phyloP scores from a whole-genome alignment of 2,888 invertebrate species.

The Bembecia ichneumoniformis region DNA sequence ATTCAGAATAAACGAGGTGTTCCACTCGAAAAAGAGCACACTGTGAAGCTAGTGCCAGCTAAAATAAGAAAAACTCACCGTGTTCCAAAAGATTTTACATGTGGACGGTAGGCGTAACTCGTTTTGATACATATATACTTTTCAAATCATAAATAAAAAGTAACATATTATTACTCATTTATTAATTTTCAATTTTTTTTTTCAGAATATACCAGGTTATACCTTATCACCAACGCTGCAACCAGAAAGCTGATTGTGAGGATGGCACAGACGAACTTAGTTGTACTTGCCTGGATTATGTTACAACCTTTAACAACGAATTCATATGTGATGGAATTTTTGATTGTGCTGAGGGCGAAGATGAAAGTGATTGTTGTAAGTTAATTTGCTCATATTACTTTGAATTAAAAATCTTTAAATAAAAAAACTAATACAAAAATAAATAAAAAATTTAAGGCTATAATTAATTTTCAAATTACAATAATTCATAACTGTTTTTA shows the following conservation, averaged over 20 bases:
- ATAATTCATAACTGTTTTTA: too few species aligned
- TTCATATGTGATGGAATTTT: constrained; percentile 82
- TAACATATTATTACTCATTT: too few species aligned
- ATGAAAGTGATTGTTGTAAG: constrained; percentile 82
- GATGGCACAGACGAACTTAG: constrained; percentile 84
- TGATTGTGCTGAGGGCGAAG: constrained; percentile 82
- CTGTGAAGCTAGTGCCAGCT: constrained; percentile 31
- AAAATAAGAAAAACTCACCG: constrained; percentile 39
- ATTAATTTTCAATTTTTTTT: too few species aligned
- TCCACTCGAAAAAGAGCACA: background rate
- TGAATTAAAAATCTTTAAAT: too few species aligned
- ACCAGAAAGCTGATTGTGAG: constrained; percentile 81
- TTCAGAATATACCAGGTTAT: constrained; percentile 78
- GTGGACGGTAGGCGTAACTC: constrained; percentile 43
- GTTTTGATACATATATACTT: background rate
- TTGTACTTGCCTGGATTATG: constrained; percentile 81
- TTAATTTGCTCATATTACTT: constrained; percentile 8
- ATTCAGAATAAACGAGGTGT: background rate
- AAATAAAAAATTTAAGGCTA: background rate
- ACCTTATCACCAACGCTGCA: constrained; percentile 73
- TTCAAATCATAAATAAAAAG: too few species aligned
- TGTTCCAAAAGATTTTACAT: constrained; percentile 47
- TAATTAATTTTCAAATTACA: too few species aligned
- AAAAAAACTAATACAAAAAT: too few species aligned
- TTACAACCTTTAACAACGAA: constrained; percentile 60